A percentile compares a stretch with the other conserved stretches of the same genome.
These are phyloP conservation scores for Macrophya annulata DNA, from an alignment of 2,888 invertebrate species.

Conservation along the genomic window DNA sequence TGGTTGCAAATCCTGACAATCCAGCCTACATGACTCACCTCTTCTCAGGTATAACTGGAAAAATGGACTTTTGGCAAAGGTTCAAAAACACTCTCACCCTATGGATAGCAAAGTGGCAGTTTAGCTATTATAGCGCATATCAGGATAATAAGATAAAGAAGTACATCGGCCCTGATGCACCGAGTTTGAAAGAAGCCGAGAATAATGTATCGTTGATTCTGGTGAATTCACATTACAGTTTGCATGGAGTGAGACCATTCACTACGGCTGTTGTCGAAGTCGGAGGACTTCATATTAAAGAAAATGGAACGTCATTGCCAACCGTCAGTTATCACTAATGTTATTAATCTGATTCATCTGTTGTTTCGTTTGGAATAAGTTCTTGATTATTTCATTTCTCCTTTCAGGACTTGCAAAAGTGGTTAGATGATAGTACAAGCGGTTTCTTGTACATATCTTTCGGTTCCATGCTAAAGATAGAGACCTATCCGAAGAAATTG, in stretches of 20 bases:
- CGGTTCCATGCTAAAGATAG: constrained; percentile 70
- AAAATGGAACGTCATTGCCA: constrained; percentile 60
- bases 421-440: constrained; percentile 68
- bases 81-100: constrained; percentile 61
- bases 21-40: constrained; percentile 64
- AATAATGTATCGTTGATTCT: constrained; percentile 79
- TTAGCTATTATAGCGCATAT: constrained; percentile 55
- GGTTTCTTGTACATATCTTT: constrained; percentile 72
- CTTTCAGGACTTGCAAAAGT: constrained; percentile 67
- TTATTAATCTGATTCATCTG: neutral
- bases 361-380: neutral
- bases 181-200: constrained; percentile 77
- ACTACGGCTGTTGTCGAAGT: constrained; percentile 80
- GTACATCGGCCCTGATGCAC: constrained; percentile 69
- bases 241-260: constrained; percentile 79
- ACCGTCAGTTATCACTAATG: constrained; percentile 56
- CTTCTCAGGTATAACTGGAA: constrained; percentile 14
- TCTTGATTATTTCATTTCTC: neutral
- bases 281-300: constrained; percentile 81
- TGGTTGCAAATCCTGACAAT: constrained; percentile 65
- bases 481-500: constrained; percentile 66
- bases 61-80: constrained; percentile 65
- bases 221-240: constrained; percentile 80
- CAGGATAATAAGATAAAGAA: constrained; percentile 66
- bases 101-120: constrained; percentile 26